Conservation (phyloP, 2,797 vertebrate species). For the Ceyx erithaca region DNA sequence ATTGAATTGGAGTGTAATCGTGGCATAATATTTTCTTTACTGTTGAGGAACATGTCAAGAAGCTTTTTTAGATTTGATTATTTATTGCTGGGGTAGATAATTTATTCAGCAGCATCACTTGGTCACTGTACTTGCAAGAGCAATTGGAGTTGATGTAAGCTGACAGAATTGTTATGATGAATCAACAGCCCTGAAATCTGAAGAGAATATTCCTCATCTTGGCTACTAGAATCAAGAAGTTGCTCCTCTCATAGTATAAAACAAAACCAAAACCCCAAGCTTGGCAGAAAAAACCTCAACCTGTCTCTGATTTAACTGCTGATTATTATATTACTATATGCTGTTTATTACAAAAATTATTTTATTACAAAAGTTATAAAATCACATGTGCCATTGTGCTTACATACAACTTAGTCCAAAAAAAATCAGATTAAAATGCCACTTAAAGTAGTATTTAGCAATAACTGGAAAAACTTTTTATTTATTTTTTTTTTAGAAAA, state of each 20-base stretch:
- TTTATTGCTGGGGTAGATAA: slow-evolving; percentile 1
- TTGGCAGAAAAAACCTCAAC: background rate
- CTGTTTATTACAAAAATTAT: background rate
- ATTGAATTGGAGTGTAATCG: slow-evolving; percentile 7
- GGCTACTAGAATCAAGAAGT: background rate
- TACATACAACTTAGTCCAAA: too few relatives aligned
- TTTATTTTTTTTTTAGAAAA: background rate
- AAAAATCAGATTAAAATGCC: too few relatives aligned
- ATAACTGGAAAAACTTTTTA: background rate
- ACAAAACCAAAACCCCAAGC: background rate
- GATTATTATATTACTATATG: background rate
- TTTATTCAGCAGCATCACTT: slow-evolving; percentile 2
- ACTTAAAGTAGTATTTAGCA: background rate
- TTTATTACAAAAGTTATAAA: background rate
- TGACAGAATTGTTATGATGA: background rate
- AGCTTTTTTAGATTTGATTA: slow-evolving; percentile 10
- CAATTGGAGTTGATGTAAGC: slow-evolving; percentile 10
- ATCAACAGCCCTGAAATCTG: slow-evolving; percentile 1
- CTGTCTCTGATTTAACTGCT: background rate
- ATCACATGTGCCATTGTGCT: background rate
- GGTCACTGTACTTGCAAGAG: background rate
- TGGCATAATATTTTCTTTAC: background rate
- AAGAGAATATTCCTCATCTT: background rate
- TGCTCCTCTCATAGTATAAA: background rate
- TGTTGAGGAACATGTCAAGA: background rate